Evolutionary conservation across 2,113 vertebrate species (phyloP).

Genomic region (Esox niger): DNA sequence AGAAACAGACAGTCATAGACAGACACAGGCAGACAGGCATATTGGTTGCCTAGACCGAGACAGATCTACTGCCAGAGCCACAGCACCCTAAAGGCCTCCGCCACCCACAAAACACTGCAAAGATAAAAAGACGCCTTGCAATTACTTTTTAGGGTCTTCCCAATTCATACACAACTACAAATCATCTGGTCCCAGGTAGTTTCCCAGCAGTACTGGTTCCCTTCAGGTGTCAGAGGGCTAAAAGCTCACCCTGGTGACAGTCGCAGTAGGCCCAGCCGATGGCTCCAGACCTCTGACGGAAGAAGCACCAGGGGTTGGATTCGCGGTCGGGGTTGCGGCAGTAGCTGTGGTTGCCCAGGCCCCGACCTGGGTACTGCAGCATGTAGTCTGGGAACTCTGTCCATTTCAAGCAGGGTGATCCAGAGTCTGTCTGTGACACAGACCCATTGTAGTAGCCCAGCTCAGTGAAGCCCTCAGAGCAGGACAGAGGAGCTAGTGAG

Average conservation of each 20-base stretch:
- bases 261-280: conserved; percentile 82
- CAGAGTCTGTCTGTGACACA: conserved; percentile 68
- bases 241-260: conserved; percentile 77
- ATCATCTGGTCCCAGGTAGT: neutral
- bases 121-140: no score
- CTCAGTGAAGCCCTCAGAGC: conserved; percentile 57
- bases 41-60: neutral
- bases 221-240: neutral
- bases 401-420: conserved; percentile 78
- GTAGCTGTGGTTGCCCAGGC: conserved; percentile 78
- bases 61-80: neutral
- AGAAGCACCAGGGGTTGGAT: conserved; percentile 81
- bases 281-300: conserved; percentile 73
- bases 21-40: conserved; percentile 6
- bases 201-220: neutral
- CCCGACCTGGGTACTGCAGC: conserved; percentile 76
- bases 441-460: conserved; percentile 80
- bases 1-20: neutral
- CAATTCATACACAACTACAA: neutral
- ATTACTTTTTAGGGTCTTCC: neutral
- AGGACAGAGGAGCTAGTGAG: conserved; percentile 57
- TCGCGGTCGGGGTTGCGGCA: conserved; percentile 81
- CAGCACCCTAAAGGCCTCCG: no score
- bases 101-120: neutral
- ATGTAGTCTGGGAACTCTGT: conserved; percentile 82